phyloP scores from a whole-genome alignment of 1,140 invertebrate genomes.

The Piezodorus guildinii region DNA sequence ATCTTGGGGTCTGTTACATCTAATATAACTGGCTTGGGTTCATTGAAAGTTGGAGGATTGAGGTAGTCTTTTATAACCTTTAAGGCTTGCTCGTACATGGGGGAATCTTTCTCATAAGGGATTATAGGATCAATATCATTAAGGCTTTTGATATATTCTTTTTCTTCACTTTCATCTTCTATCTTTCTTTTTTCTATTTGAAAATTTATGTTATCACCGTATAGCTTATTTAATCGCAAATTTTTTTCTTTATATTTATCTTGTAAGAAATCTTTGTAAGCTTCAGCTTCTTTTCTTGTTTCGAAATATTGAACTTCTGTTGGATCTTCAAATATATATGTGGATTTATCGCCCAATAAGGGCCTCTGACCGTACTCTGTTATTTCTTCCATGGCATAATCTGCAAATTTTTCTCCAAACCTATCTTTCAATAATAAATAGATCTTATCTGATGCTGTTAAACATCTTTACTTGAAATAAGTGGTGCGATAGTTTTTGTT shows the following conservation, averaged over 20 bases:
- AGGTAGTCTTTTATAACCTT: not conserved
- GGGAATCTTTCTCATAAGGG: not conserved
- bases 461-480: not conserved
- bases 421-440: not conserved
- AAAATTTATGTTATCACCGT: not conserved
- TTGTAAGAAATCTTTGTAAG: not conserved
- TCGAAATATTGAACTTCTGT: not conserved
- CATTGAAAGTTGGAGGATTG: not conserved
- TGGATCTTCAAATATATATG: not conserved
- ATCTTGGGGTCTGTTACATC: too few relatives aligned
- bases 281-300: not conserved
- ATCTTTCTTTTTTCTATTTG: not conserved
- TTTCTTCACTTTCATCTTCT: constrained; percentile 1
- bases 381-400: constrained; percentile 1
- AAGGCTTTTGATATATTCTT: not conserved
- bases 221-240: not conserved
- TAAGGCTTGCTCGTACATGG: not conserved
- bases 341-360: not conserved
- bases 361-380: not conserved
- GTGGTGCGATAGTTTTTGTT: not conserved
- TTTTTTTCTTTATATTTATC: constrained; percentile 1
- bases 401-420: not conserved
- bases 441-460: not conserved
- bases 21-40: too few relatives aligned
- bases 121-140: not conserved